These are phyloP conservation scores for Boulengerochromis microlepis DNA, from an alignment of 2,113 vertebrate genomes.

Conservation along the genomic window DNA sequence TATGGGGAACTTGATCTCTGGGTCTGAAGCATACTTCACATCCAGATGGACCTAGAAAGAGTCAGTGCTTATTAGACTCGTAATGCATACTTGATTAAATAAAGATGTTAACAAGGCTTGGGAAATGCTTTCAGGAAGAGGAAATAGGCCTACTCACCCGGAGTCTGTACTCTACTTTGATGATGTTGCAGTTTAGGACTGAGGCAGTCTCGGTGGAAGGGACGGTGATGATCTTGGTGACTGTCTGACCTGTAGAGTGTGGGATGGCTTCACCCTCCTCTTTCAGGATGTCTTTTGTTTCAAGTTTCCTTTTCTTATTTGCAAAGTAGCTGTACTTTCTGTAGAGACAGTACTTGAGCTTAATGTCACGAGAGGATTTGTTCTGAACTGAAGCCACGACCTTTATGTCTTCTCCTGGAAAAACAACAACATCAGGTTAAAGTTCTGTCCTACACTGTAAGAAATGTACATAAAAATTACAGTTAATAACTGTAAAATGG, in stretches of 20 bases:
- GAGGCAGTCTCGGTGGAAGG: conserved; percentile 10
- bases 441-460: background rate
- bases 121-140: background rate
- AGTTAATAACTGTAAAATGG: too few species aligned
- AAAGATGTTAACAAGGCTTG: background rate
- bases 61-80: background rate
- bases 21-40: conserved; percentile 44
- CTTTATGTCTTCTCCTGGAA: conserved; percentile 46
- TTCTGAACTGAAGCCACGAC: conserved; percentile 47
- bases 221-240: conserved; percentile 46
- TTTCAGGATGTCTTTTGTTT: conserved; percentile 44
- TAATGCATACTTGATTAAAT: background rate
- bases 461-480: too few species aligned
- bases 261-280: conserved; percentile 43
- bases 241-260: background rate
- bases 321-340: conserved; percentile 52
- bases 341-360: conserved; percentile 55
- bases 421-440: background rate
- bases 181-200: conserved; percentile 46
- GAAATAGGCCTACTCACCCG: conserved; percentile 9
- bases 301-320: conserved; percentile 4
- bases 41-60: conserved; percentile 44
- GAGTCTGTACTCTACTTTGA: conserved; percentile 56
- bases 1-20: conserved; percentile 42
- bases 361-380: conserved; percentile 42